Evolutionary conservation across 2,113 vertebrate genomes (phyloP).

Genomic region (Syngnathoides biaculeatus): DNA sequence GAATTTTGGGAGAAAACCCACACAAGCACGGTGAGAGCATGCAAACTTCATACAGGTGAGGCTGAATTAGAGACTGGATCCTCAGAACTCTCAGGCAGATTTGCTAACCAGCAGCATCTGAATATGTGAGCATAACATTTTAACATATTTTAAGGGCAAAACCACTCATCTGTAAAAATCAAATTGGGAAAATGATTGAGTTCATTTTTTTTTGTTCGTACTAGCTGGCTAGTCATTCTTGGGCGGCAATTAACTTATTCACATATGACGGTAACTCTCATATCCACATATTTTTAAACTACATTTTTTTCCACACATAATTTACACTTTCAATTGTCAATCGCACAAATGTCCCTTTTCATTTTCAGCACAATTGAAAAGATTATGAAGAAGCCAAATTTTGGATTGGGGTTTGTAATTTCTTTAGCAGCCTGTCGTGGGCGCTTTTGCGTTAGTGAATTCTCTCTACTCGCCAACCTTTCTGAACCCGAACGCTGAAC

Average conservation of each 20-base stretch:
- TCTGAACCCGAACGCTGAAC: background rate
- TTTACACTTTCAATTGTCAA: slow-evolving; percentile 16
- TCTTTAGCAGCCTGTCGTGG: slow-evolving; percentile 35
- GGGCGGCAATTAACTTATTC: background rate
- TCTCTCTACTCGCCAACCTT: background rate
- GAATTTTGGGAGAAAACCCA: too few species aligned
- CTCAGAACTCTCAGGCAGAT: too few species aligned
- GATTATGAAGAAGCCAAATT: background rate
- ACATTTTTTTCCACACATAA: slow-evolving; percentile 2
- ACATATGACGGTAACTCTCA: slow-evolving; percentile 4
- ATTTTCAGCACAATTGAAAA: slow-evolving; percentile 7
- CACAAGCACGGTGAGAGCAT: too few species aligned
- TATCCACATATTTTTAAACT: background rate
- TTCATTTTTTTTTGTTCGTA: background rate
- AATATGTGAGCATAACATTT: background rate
- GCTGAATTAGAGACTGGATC: too few species aligned
- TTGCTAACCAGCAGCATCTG: too few species aligned
- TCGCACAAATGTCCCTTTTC: background rate
- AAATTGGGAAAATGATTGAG: background rate
- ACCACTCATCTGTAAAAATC: background rate
- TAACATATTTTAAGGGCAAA: background rate
- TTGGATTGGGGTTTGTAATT: slow-evolving; percentile 7
- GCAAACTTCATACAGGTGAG: too few species aligned
- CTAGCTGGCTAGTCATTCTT: slow-evolving; percentile 40
- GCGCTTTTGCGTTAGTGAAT: slow-evolving; percentile 27